phyloP scores from a whole-genome alignment of 2,113 vertebrate genomes.

The Brachypodius melanocephalos region DNA sequence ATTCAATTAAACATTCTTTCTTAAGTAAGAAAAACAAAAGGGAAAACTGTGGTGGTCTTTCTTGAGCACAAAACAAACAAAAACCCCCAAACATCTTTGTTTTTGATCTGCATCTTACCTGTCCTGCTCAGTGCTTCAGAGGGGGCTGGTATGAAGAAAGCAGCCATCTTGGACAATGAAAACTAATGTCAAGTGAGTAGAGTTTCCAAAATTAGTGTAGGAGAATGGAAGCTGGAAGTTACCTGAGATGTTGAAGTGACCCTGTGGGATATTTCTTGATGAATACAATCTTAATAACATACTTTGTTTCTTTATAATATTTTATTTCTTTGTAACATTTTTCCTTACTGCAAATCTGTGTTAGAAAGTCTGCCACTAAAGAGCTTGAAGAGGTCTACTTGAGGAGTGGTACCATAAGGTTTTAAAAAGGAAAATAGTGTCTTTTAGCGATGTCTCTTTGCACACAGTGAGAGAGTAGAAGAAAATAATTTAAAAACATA shows the following conservation, averaged over 20 bases:
- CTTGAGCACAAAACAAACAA: neutral
- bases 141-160: neutral
- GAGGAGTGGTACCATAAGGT: neutral
- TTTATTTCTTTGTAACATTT: neutral
- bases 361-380: neutral
- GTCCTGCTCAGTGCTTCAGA: neutral
- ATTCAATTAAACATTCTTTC: neutral
- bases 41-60: neutral
- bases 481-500: neutral
- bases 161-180: neutral
- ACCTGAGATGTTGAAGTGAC: neutral
- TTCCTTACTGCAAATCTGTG: neutral
- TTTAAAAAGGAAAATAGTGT: neutral
- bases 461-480: neutral
- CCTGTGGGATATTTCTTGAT: neutral
- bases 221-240: neutral
- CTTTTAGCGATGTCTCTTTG: neutral
- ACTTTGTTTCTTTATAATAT: neutral
- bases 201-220: neutral
- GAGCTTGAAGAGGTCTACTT: neutral
- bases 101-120: neutral
- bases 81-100: accelerated
- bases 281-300: neutral
- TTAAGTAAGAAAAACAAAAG: neutral
- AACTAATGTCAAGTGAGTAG: neutral